These are phyloP conservation scores for Lepidurus apus DNA, from an alignment of 1,140 invertebrate genomes.

Conservation along the genomic window DNA sequence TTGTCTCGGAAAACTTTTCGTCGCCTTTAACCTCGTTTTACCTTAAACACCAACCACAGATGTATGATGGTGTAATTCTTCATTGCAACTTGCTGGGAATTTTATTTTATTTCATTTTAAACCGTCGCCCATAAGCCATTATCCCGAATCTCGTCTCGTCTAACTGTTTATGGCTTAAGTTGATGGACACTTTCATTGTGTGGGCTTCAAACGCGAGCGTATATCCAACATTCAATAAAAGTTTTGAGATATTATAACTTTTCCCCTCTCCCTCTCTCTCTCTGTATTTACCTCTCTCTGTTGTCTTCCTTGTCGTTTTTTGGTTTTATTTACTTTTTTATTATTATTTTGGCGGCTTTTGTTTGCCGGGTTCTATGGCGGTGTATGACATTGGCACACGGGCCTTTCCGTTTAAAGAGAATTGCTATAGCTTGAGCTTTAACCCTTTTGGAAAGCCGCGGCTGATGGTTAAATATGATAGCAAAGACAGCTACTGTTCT, in stretches of 20 bases:
- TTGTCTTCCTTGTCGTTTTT: not conserved
- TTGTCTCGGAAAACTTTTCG: not conserved
- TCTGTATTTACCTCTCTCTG: not conserved
- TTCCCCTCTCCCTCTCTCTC: not conserved
- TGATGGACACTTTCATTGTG: not conserved
- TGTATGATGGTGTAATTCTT: not conserved
- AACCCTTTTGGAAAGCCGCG: not conserved
- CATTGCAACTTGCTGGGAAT: not conserved
- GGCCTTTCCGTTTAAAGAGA: not conserved
- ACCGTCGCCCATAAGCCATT: not conserved
- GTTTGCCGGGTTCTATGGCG: not conserved
- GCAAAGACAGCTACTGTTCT: not conserved
- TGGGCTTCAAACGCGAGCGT: slow-evolving; percentile 6
- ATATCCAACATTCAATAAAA: not conserved
- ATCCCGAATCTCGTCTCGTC: not conserved
- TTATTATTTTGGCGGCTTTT: not conserved
- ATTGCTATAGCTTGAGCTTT: not conserved
- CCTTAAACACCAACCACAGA: not conserved
- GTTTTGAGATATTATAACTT: not conserved
- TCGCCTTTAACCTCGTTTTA: not conserved
- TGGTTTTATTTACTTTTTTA: too few relatives aligned
- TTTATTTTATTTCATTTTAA: not conserved
- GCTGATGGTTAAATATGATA: not conserved
- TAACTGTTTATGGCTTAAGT: slow-evolving; percentile 19
- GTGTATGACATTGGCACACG: not conserved